Percentiles rank a stretch among this genome's conserved stretches.
phyloP scores from a whole-genome alignment of 2,888 invertebrate species.

The Brenthis ino region DNA sequence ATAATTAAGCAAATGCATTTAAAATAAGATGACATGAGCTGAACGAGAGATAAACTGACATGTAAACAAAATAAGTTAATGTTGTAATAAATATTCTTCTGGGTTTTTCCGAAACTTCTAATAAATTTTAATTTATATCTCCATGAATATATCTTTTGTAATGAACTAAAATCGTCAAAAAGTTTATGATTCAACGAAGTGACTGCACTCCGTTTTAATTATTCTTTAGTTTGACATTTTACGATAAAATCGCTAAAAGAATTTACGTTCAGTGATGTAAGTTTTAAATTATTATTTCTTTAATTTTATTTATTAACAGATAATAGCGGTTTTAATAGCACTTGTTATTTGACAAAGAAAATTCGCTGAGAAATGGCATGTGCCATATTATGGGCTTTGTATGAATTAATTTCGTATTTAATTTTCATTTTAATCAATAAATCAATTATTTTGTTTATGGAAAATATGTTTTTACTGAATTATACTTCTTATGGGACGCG shows the following conservation, averaged over 20 bases:
- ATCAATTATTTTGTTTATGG: too few species aligned
- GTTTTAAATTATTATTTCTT: neutral
- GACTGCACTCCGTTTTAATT: conserved; percentile 4
- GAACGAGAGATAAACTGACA: too few species aligned
- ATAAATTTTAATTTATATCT: conserved; percentile 13
- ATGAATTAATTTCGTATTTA: too few species aligned
- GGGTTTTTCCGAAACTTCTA: conserved; percentile 2
- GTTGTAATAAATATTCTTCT: neutral
- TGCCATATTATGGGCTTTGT: neutral
- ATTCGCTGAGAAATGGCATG: neutral
- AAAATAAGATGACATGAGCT: too few species aligned
- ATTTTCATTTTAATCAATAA: too few species aligned
- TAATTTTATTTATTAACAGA: neutral
- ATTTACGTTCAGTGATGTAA: neutral
- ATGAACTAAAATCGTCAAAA: neutral
- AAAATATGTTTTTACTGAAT: too few species aligned
- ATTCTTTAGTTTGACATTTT: neutral
- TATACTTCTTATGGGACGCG: too few species aligned
- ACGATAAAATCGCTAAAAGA: conserved; percentile 4
- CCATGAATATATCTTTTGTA: conserved; percentile 3
- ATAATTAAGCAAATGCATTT: too few species aligned
- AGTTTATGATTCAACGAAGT: conserved; percentile 12
- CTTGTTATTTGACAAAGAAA: neutral
- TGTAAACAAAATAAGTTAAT: too few species aligned
- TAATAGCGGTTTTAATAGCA: conserved; percentile 5